Conservation (phyloP, 2,113 vertebrate genomes). For the Oncorhynchus nerka region DNA sequence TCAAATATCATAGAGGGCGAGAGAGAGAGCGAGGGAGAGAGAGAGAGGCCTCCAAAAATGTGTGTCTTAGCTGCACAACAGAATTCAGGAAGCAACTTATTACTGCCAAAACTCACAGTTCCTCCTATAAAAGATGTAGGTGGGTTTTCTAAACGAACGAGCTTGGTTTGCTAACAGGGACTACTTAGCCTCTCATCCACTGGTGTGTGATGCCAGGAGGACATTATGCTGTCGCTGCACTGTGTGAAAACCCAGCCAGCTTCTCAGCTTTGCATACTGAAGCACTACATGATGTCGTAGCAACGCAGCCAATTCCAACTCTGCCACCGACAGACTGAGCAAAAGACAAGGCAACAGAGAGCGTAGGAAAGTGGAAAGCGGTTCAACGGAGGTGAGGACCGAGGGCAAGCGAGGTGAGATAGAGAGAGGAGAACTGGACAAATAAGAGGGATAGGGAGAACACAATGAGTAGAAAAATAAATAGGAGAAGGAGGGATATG, state of each 20-base stretch:
- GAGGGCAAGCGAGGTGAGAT: background rate
- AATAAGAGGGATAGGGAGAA: background rate
- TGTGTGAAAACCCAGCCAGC: background rate
- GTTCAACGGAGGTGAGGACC: too few species aligned
- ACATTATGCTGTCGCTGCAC: background rate
- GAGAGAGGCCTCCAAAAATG: too few species aligned
- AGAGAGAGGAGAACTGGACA: background rate
- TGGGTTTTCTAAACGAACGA: background rate
- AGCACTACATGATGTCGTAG: too few species aligned
- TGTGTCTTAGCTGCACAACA: too few species aligned
- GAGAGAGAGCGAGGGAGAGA: too few species aligned
- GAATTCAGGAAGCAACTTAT: too few species aligned
- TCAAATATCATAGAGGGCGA: too few species aligned
- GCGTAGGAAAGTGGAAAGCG: background rate
- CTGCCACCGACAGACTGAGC: background rate
- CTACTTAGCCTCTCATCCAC: background rate
- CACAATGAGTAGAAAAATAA: background rate
- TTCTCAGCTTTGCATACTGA: background rate
- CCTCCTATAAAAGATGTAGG: background rate
- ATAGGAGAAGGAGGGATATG: background rate
- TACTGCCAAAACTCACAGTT: too few species aligned
- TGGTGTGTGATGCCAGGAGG: background rate
- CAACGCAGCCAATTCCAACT: background rate
- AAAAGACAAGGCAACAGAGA: background rate
- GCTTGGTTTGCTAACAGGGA: background rate